Evolutionary conservation across 2,113 vertebrate genomes (phyloP).

Genomic region (Microcebus tavaratra): DNA sequence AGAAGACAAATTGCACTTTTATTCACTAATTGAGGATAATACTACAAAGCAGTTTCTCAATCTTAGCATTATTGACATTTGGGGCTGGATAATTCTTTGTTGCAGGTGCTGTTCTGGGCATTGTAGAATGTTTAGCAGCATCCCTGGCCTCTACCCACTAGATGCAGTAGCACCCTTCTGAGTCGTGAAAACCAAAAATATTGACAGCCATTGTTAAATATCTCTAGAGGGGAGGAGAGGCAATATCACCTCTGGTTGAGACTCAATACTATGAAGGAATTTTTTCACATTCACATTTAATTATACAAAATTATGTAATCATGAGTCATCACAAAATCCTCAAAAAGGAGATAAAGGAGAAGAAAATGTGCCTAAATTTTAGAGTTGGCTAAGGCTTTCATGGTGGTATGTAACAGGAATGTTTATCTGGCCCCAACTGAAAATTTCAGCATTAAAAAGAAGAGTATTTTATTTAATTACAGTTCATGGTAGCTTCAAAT

Average conservation of each 20-base stretch:
- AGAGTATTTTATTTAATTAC: neutral
- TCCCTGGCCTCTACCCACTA: neutral
- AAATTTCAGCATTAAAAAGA: neutral
- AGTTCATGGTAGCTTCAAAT: neutral
- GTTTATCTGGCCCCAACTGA: neutral
- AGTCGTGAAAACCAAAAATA: neutral
- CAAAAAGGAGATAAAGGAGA: neutral
- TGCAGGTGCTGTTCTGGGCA: too few relatives aligned
- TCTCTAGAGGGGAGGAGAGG: neutral
- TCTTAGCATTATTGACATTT: neutral
- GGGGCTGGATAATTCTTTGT: neutral
- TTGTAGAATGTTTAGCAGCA: neutral
- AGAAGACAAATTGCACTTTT: neutral
- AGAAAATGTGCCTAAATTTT: neutral
- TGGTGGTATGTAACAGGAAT: neutral
- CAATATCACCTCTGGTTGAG: neutral
- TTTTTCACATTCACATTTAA: neutral
- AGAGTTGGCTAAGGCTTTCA: neutral
- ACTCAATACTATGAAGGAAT: neutral
- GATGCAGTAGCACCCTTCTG: neutral
- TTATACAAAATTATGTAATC: neutral
- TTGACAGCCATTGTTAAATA: neutral
- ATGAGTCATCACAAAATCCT: neutral
- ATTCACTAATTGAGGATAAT: neutral
- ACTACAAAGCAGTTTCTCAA: neutral